phyloP scores from a whole-genome alignment of 2,797 vertebrate genomes.

The Pipistrellus kuhlii region DNA sequence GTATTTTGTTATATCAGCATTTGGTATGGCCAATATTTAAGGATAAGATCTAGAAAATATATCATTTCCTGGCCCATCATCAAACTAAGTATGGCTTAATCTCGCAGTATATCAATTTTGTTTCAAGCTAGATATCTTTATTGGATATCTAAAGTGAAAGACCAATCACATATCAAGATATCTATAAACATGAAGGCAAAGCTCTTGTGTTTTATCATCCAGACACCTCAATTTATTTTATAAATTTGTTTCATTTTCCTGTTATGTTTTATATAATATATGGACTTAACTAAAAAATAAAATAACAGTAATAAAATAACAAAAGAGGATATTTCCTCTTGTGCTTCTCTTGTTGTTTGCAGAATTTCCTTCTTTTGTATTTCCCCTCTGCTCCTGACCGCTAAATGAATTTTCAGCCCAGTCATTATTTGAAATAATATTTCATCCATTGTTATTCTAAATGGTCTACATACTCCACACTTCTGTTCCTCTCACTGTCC shows the following conservation, averaged over 20 bases:
- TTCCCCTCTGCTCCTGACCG: not conserved
- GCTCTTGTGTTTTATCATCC: slow-evolving; percentile 81
- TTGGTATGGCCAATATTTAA: slow-evolving; percentile 84
- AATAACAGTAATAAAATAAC: slow-evolving; percentile 87
- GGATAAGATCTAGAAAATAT: slow-evolving; percentile 85
- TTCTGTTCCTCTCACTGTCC: slow-evolving; percentile 38
- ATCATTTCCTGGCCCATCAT: slow-evolving; percentile 75
- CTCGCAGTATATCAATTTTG: slow-evolving; percentile 82
- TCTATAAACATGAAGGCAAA: slow-evolving; percentile 77
- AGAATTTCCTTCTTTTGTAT: slow-evolving; percentile 67
- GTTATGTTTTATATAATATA: slow-evolving; percentile 88
- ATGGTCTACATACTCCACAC: slow-evolving; percentile 16
- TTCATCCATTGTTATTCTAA: slow-evolving; percentile 21
- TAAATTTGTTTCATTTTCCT: slow-evolving; percentile 86
- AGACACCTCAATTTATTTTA: slow-evolving; percentile 83
- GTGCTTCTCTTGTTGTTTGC: slow-evolving; percentile 81
- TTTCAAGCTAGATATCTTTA: slow-evolving; percentile 80
- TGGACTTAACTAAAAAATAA: slow-evolving; percentile 88
- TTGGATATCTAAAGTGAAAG: slow-evolving; percentile 82
- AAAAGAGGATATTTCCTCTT: slow-evolving; percentile 86
- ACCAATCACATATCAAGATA: slow-evolving; percentile 76
- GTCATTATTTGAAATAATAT: slow-evolving; percentile 63
- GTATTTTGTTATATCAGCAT: slow-evolving; percentile 83
- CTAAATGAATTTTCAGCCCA: slow-evolving; percentile 5
- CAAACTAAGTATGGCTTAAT: slow-evolving; percentile 83